Percentiles rank a stretch among this genome's conserved stretches.
Conservation (phyloP, 2,888 invertebrate species). For the Bibio marci region DNA sequence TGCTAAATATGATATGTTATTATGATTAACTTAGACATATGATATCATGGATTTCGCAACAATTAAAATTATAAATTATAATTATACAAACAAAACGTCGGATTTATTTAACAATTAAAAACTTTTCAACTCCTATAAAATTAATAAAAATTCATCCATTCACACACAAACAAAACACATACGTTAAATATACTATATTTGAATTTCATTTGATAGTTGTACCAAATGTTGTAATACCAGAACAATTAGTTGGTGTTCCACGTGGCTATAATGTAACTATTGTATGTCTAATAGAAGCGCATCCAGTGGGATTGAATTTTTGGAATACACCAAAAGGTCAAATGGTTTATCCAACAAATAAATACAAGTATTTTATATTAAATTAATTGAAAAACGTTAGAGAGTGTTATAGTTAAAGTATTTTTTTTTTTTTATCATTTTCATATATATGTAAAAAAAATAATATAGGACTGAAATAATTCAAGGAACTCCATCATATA, state of each 20-base stretch:
- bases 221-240: constrained; percentile 80
- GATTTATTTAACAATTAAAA: too few species aligned
- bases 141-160: too few species aligned
- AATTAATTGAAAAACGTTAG: too few species aligned
- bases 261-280: constrained; percentile 68
- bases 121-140: too few species aligned
- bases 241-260: constrained; percentile 76
- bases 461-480: constrained; percentile 41
- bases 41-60: too few species aligned
- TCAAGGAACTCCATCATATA: constrained; percentile 53
- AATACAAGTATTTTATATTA: constrained; percentile 64
- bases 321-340: constrained; percentile 73
- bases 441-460: not conserved
- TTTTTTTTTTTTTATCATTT: constrained; percentile 2
- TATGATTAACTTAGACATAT: too few species aligned
- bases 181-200: too few species aligned
- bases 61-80: too few species aligned
- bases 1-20: too few species aligned
- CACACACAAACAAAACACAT: too few species aligned
- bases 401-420: not conserved
- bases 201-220: constrained; percentile 67
- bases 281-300: constrained; percentile 85
- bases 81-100: too few species aligned
- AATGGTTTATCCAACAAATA: constrained; percentile 73
- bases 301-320: constrained; percentile 77